Evolutionary conservation across 2,888 invertebrate genomes (phyloP).

Genomic region (Melanargia galathea): DNA sequence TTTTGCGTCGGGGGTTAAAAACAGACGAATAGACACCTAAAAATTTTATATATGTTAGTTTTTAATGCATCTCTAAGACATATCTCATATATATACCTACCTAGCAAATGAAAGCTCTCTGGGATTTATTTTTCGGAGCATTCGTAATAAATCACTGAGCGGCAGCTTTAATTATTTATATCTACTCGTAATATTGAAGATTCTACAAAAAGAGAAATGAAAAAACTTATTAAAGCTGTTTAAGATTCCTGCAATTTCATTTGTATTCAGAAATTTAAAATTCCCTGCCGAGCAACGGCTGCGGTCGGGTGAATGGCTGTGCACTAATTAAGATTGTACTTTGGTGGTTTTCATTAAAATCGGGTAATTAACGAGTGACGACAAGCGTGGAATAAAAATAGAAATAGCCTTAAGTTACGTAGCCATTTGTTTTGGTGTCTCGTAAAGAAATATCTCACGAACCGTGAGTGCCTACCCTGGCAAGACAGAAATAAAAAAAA

Average conservation of each 20-base stretch:
- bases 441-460: background rate
- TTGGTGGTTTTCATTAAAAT: conserved; percentile 26
- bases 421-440: conserved; percentile 7
- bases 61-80: too few species aligned
- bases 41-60: too few species aligned
- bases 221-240: conserved; percentile 27
- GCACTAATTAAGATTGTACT: conserved; percentile 30
- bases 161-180: background rate
- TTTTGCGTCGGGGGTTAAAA: too few species aligned
- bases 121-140: background rate
- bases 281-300: conserved; percentile 21
- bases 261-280: conserved; percentile 33
- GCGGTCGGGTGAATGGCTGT: conserved; percentile 26
- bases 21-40: too few species aligned
- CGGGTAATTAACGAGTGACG: conserved; percentile 24
- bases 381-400: conserved; percentile 25
- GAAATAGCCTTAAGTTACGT: conserved; percentile 3
- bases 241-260: conserved; percentile 31
- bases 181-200: conserved; percentile 5
- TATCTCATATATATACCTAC: background rate
- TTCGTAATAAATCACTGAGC: background rate
- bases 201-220: background rate
- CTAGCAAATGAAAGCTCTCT: background rate
- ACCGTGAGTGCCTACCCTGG: background rate
- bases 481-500: background rate